Base-by-base conservation (phyloP, 2,113 vertebrate species). In the Castor canadensis region DNA sequence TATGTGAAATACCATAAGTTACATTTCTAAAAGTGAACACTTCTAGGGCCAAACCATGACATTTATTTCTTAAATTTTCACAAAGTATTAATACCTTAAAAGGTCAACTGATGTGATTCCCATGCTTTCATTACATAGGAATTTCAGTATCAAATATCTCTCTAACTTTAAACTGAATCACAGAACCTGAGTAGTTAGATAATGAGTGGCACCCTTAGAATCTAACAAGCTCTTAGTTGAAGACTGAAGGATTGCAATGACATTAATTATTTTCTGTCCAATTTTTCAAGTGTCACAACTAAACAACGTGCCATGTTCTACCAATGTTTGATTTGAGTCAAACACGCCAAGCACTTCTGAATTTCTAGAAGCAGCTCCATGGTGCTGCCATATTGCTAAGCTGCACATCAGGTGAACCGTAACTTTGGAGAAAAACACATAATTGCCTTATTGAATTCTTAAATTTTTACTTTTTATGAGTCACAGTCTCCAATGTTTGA, bases 31-130 rank as follows among this genome's bases (percentile, higher is more conserved):
- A 72, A 9, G 17, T 87, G 35, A 87, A 9, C 8, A 0, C 8
- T 69, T 85, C 88, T 87, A 5, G 40, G 10, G 45, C 38, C 30
- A 62, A 82, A 89, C 86, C 5, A 3, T 83, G 38, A 28, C 6
- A 91, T 76, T 83, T 79, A 76, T 60, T 92, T 88, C 38, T 90
- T 89, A 58, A 79, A 89, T 60, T 60, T 93, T 43, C 7, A 73
- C 6, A 82, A 26, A 73, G 69, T 20, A 1, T 45, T 35, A 72
- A 49, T 38, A 26, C n/a, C 9, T 81, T 77, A 45, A 52, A 7
- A n/a, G 24, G 4, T 35, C 58, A 81, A 19, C 13, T 43, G 49
- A 60, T n/a, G 86, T 9, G 66, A 38, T 95, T 64, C 26, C 12
- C 60, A n/a, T 12, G 40, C 16, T 56, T 52, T 72, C 66, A 79